Evolutionary conservation across 64 coral and sea anemone genomes (phyloP), one percentile per base, ranked within the genome.

Genomic region (Acropora tenuis): DNA sequence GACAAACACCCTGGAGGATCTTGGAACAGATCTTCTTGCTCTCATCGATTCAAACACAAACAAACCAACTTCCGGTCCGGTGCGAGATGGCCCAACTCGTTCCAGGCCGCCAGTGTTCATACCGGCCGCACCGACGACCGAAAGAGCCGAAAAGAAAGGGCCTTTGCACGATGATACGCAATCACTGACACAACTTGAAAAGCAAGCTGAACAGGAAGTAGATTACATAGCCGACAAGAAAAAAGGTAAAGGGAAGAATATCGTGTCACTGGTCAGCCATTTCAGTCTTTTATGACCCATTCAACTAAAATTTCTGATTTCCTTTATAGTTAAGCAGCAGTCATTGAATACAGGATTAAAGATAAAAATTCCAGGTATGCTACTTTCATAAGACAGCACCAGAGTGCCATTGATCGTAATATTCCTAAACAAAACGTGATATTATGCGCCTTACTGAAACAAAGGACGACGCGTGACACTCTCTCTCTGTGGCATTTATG

Each of bases 141-240:
- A 85, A 46, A 48, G 6, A 45, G 82, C 82, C 47, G 60, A 85
- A 46, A 85, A 85, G 44, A 85, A 85, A 17, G 44, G 6, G 16
- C 82, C 82, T 2, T 4, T 85, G 44, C 16, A 92, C 17, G 92
- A 94, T 76, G 92, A 93, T 13, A 94, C 95, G 1, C 53, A 86
- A n/a, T 97, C 95, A 19, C 47, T 97, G 16, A 97, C 95, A 73
- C 80, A 91, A 66, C 92, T 97, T 49, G 95, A 97, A 45, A 91
- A 97, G 84, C 95, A 97, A 69, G 95, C 95, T 9, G 95, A 97
- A 45, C 83, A 91, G 16, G 95, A 97, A 85, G 92, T 97, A 0
- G 94, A 97, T 20, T 97, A 76, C 47, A 84, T 94, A 1, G 91
- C 88, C 4, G 80, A 69, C 13, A 91, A 88, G 4, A 81, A 30